phyloP scores from a whole-genome alignment of 2,888 invertebrate species.

The Leptinotarsa haldemani region DNA sequence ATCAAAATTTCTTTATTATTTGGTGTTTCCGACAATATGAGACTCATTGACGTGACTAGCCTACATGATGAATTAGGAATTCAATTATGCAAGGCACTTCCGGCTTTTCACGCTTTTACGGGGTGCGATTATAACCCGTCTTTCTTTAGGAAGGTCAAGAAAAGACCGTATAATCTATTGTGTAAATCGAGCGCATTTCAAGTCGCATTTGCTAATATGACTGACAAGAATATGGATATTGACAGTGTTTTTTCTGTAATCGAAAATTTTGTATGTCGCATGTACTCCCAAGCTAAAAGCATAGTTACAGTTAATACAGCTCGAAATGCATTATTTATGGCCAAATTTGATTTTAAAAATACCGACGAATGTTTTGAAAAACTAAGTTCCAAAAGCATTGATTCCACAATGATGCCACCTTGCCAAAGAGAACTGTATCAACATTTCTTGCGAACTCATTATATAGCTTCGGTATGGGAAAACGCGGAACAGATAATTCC shows the following conservation, averaged over 20 bases:
- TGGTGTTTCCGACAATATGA: not conserved
- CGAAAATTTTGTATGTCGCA: not conserved
- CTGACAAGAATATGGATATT: not conserved
- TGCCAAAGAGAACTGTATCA: not conserved
- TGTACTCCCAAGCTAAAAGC: not conserved
- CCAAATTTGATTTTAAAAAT: not conserved
- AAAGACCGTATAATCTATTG: constrained; percentile 11
- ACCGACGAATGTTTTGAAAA: constrained; percentile 6
- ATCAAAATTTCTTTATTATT: not conserved
- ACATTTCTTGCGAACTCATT: not conserved
- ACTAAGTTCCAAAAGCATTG: not conserved
- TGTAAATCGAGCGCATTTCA: constrained; percentile 1
- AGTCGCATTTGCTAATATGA: not conserved
- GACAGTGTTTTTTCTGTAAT: not conserved
- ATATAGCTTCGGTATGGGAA: constrained; percentile 3
- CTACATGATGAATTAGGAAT: constrained; percentile 3
- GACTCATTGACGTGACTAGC: not conserved
- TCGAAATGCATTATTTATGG: not conserved
- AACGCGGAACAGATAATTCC: constrained; percentile 11
- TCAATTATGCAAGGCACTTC: not conserved
- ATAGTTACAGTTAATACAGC: not conserved
- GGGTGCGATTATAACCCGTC: constrained; percentile 21
- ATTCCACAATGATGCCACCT: not conserved
- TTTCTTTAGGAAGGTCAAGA: not conserved
- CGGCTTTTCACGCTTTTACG: constrained; percentile 22